Evolutionary conservation across 1,140 invertebrate genomes (phyloP).

Genomic region (Lasioglossum albipes): DNA sequence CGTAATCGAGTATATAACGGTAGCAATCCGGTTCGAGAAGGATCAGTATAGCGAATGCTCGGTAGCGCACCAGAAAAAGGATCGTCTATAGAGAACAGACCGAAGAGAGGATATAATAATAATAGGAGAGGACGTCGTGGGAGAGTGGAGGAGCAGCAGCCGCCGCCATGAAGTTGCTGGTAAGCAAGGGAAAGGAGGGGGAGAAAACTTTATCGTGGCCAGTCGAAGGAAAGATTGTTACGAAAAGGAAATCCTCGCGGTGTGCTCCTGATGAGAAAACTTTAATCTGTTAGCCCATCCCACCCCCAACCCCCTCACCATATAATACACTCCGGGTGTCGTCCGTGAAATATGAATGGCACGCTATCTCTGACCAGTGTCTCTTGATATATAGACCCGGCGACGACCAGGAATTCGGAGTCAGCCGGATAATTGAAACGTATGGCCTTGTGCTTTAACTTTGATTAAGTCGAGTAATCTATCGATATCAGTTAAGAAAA

Average conservation of each 20-base stretch:
- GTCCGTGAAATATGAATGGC: constrained; percentile 56
- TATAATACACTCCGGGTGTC: constrained; percentile 55
- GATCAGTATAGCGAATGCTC: constrained; percentile 40
- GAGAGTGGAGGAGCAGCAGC: not conserved
- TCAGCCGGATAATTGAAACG: constrained; percentile 40
- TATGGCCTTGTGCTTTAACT: constrained; percentile 33
- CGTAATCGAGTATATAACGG: constrained; percentile 50
- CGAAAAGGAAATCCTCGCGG: constrained; percentile 32
- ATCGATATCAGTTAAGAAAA: constrained; percentile 29
- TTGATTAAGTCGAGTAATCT: constrained; percentile 40
- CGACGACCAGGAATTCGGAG: not conserved
- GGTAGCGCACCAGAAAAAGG: not conserved
- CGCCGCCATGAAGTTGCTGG: constrained; percentile 46
- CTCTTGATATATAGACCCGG: constrained; percentile 20
- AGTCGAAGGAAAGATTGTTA: constrained; percentile 47
- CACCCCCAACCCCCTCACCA: too few species aligned
- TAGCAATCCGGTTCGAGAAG: constrained; percentile 14
- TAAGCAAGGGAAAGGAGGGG: constrained; percentile 29
- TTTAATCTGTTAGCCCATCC: constrained; percentile 52
- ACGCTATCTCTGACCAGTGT: constrained; percentile 37
- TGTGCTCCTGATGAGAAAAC: constrained; percentile 62
- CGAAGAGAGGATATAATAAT: not conserved
- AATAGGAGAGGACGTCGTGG: constrained; percentile 31
- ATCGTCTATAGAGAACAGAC: not conserved
- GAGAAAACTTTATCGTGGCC: constrained; percentile 55